phyloP scores from a whole-genome alignment of 2,113 vertebrate genomes.

The Calyptommatus sinebrachiatus region DNA sequence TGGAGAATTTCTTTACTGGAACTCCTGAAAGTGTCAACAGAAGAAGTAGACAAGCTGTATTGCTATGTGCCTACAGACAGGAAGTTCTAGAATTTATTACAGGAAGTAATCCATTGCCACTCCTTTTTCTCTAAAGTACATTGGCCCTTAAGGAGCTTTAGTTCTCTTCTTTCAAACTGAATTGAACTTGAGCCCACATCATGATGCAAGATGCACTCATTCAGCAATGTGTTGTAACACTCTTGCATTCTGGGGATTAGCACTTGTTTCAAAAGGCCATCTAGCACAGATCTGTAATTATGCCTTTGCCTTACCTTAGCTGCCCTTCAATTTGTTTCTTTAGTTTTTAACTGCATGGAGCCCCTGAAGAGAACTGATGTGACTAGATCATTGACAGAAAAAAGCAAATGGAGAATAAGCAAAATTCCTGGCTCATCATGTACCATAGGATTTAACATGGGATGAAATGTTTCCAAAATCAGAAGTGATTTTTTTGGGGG shows the following conservation, averaged over 20 bases:
- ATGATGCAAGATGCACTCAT: not conserved
- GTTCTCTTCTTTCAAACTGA: no score
- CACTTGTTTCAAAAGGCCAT: not conserved
- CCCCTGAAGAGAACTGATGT: not conserved
- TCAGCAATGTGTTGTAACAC: not conserved
- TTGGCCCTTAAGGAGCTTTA: no score
- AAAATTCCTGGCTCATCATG: not conserved
- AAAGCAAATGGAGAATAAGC: not conserved
- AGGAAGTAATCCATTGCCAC: no score
- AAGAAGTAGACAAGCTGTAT: no score
- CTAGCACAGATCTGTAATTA: not conserved
- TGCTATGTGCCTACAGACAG: no score
- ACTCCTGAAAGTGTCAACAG: no score
- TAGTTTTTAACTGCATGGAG: not conserved
- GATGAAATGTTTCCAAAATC: not conserved
- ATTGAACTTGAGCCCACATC: not conserved
- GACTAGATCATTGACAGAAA: not conserved
- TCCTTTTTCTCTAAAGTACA: no score
- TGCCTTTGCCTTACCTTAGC: not conserved
- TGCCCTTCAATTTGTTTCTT: not conserved
- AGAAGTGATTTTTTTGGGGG: not conserved
- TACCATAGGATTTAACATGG: not conserved
- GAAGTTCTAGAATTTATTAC: no score
- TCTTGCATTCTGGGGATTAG: not conserved
- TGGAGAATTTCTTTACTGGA: no score